These are phyloP conservation scores for Ophioninae sp. DNA, from an alignment of 2,888 invertebrate species.

Conservation along the genomic window DNA sequence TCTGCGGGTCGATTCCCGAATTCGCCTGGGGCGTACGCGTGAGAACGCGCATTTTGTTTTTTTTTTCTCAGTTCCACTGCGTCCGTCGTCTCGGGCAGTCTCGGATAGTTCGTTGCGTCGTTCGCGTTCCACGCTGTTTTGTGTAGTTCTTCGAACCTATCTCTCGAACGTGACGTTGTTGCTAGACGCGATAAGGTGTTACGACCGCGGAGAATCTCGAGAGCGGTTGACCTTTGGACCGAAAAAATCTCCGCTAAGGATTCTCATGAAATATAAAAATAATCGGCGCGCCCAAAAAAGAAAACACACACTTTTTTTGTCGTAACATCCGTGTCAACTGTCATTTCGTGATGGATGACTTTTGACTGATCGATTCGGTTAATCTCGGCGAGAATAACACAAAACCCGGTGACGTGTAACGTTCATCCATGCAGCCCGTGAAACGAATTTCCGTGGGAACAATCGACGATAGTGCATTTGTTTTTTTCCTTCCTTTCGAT, in stretches of 20 bases:
- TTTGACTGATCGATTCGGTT: too few species aligned
- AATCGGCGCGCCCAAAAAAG: neutral
- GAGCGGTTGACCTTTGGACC: slow-evolving; percentile 19
- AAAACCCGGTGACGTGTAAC: neutral
- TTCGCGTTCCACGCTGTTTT: neutral
- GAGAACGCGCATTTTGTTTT: slow-evolving; percentile 21
- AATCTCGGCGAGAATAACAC: too few species aligned
- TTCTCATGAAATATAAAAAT: slow-evolving; percentile 7
- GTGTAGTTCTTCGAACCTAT: slow-evolving; percentile 12
- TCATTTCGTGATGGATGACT: neutral
- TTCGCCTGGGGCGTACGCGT: slow-evolving; percentile 19
- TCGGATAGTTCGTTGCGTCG: neutral
- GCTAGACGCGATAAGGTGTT: slow-evolving; percentile 19
- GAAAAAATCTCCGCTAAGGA: neutral
- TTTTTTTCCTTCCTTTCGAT: neutral
- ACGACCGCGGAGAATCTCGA: slow-evolving; percentile 15
- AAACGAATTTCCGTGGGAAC: slow-evolving; percentile 1
- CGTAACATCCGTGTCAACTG: neutral
- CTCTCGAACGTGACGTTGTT: slow-evolving; percentile 16
- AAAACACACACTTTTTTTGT: neutral
- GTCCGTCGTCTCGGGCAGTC: neutral
- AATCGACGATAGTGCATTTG: slow-evolving; percentile 32
- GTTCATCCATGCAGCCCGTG: neutral
- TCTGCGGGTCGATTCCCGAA: neutral
- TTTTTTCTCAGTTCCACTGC: slow-evolving; percentile 8